Evolutionary conservation across 2,113 vertebrate genomes (phyloP).

Genomic region (Oenanthe melanoleuca): DNA sequence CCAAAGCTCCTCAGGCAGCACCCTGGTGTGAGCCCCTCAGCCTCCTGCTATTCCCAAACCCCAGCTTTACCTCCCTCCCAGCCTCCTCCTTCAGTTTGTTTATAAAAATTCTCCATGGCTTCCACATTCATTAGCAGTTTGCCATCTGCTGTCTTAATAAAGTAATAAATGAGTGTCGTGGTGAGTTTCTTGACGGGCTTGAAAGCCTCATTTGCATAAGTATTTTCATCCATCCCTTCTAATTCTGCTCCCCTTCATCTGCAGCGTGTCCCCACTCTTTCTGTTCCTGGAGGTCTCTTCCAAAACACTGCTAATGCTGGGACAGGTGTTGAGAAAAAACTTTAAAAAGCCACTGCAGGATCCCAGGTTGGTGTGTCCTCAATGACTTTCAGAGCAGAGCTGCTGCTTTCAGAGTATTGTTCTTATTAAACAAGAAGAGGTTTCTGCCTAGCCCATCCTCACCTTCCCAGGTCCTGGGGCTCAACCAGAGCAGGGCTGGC

Average conservation of each 20-base stretch:
- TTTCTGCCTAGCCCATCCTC: not conserved
- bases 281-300: not conserved
- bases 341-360: not conserved
- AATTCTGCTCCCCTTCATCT: constrained; percentile 13
- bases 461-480: not conserved
- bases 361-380: not conserved
- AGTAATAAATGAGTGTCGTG: constrained; percentile 56
- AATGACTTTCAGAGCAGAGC: not conserved
- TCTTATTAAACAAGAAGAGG: not conserved
- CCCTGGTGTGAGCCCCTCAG: not conserved
- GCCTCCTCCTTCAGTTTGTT: constrained; percentile 26
- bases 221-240: constrained; percentile 33
- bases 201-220: constrained; percentile 53
- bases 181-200: constrained; percentile 43
- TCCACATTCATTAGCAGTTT: constrained; percentile 68
- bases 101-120: constrained; percentile 12
- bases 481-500: not conserved
- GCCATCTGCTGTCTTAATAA: constrained; percentile 73
- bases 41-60: not conserved
- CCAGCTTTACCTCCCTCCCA: not conserved
- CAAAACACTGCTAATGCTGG: not conserved
- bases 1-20: not conserved
- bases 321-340: not conserved
- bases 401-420: not conserved
- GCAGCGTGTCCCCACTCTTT: not conserved